Base-by-base conservation (phyloP, 1,140 invertebrate genomes). In the Bombus difficillimus region DNA sequence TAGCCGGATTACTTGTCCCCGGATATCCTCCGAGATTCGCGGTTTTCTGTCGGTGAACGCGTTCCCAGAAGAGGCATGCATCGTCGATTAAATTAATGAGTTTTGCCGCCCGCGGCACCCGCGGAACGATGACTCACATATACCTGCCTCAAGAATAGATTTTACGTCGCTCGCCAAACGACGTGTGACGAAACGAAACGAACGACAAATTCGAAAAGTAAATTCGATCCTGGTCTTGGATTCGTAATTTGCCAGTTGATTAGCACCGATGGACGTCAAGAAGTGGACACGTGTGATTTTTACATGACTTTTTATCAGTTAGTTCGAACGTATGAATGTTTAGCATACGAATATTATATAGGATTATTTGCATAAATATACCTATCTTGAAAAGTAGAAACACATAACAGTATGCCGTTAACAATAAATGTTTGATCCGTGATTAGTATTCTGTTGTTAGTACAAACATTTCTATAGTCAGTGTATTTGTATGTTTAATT, bases 81-180 rank as follows among this genome's bases (percentile, higher is more conserved):
- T 41, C 79, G 41, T 59, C 34, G 47, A 72, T 37, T 57, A 72
- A 72, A 72, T 68, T 34, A 81, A 72, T 34, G 68, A 72, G n/a
- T 68, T 68, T 72, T 41, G 28, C 2, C 47, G 47, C 47, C 47
- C 47, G 47, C 47, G 47, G 47, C 47, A 53, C 47, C 47, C 47
- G 43, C 47, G 47, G 9, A n/a, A 57, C 43, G 13, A 28, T 53
- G 43, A 47, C 43, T 43, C 47, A 41, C 3, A 43, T 53, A 34
- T 47, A n/a, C 39, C 22, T 34, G 32, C 8, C 10, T 53, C 32
- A 9, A 39, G 28, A 57, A 81, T 81, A 68, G 66, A 71, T 25
- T 81, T 53, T 39, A 66, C 64, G 41, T 69, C 32, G 41, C 10
- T 71, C 41, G 25, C 32, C 41, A 34, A 8, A 39, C 32, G 22